Percentiles rank a stretch among this genome's conserved stretches.
Conservation (phyloP, 2,797 vertebrate species). For the Erethizon dorsatum region DNA sequence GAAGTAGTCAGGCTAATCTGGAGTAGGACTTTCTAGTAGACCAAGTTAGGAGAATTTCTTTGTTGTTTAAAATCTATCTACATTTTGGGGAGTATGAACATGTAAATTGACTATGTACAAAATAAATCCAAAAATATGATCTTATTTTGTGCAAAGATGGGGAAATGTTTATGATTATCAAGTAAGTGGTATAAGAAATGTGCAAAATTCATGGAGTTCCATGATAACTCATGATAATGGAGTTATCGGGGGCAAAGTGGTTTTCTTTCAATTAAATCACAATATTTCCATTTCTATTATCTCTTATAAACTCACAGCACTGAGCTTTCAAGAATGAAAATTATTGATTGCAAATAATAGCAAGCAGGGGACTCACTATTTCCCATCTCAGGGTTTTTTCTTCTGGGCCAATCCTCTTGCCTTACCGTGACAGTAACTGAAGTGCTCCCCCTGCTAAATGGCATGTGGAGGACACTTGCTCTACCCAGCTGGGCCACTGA, state of each 20-base stretch:
- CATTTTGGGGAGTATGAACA: not conserved
- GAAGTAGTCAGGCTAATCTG: not conserved
- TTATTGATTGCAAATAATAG: not conserved
- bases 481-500: fast-evolving
- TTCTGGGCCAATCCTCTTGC: not conserved
- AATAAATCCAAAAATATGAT: not conserved
- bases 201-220: not conserved
- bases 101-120: not conserved
- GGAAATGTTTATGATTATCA: not conserved
- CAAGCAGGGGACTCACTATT: not conserved
- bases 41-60: not conserved
- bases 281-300: not conserved
- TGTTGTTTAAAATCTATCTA: not conserved
- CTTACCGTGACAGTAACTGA: fast-evolving
- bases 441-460: fast-evolving
- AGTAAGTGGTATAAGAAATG: not conserved
- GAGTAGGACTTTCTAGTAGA: not conserved
- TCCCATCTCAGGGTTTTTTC: not conserved
- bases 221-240: not conserved
- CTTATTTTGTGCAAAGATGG: not conserved
- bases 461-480: too few species aligned
- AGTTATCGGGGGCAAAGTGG: not conserved
- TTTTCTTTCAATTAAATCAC: not conserved
- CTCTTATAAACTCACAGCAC: not conserved
- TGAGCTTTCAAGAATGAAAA: not conserved